These are phyloP conservation scores for Ophonus ardosiacus DNA, from an alignment of 2,888 invertebrate species.

Conservation along the genomic window DNA sequence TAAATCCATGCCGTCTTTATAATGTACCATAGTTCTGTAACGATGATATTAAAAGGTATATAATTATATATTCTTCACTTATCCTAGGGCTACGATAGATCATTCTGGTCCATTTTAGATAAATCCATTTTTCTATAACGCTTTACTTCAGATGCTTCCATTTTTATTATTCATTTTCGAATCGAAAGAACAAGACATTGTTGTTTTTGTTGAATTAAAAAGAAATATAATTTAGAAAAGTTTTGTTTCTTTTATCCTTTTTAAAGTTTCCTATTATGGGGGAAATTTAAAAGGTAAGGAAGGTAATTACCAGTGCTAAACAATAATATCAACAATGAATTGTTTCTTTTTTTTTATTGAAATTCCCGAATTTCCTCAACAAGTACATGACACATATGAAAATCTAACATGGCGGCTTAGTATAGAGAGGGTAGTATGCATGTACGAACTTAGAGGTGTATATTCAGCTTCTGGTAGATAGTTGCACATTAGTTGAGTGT, in stretches of 20 bases:
- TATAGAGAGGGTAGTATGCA: constrained; percentile 49
- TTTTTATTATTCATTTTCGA: constrained; percentile 35
- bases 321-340: neutral
- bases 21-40: constrained; percentile 52
- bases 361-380: neutral
- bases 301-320: neutral
- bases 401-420: constrained; percentile 51
- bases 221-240: constrained; percentile 29
- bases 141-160: constrained; percentile 14
- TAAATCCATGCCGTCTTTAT: constrained; percentile 51
- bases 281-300: neutral
- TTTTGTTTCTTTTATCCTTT: neutral
- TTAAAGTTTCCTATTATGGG: neutral
- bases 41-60: constrained; percentile 51
- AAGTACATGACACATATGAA: neutral
- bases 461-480: constrained; percentile 48
- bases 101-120: neutral
- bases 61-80: constrained; percentile 40
- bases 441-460: constrained; percentile 33
- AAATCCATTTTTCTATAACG: constrained; percentile 39
- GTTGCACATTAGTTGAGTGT: constrained; percentile 48
- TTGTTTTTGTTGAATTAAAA: constrained; percentile 55
- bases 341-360: neutral
- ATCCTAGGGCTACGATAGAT: neutral
- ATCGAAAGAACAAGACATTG: constrained; percentile 26